Evolutionary conservation across 2,113 vertebrate genomes (phyloP).

Genomic region (Scatophagus argus): DNA sequence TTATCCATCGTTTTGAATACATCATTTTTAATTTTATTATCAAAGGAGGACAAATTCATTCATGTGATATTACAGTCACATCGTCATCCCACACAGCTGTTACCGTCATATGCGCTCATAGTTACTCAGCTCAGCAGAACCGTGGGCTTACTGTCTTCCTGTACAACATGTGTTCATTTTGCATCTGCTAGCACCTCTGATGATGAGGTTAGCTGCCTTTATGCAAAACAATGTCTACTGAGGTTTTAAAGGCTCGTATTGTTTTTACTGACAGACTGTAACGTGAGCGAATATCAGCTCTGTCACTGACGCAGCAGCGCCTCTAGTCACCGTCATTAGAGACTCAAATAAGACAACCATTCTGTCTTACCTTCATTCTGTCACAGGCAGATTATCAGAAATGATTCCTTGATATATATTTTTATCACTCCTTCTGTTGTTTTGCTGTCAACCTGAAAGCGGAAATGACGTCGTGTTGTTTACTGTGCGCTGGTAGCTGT

Average conservation of each 20-base stretch:
- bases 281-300: background rate
- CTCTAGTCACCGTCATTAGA: background rate
- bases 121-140: background rate
- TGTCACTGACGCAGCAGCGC: background rate
- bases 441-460: conserved; percentile 20
- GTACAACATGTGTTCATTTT: background rate
- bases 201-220: too few species aligned
- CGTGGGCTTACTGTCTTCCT: background rate
- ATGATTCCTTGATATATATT: background rate
- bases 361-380: conserved; percentile 25
- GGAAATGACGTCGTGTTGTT: conserved; percentile 42
- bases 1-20: too few species aligned
- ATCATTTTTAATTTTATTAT: too few species aligned
- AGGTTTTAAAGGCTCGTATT: too few species aligned
- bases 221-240: too few species aligned
- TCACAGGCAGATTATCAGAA: background rate
- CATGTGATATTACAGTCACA: too few species aligned
- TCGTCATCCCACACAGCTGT: background rate
- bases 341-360: background rate
- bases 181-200: background rate
- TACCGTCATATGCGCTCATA: background rate
- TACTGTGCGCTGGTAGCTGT: background rate
- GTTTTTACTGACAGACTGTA: background rate
- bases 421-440: conserved; percentile 1
- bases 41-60: background rate